Evolutionary conservation across 1,140 invertebrate genomes (phyloP).

Genomic region (Paraescarpia echinospica): DNA sequence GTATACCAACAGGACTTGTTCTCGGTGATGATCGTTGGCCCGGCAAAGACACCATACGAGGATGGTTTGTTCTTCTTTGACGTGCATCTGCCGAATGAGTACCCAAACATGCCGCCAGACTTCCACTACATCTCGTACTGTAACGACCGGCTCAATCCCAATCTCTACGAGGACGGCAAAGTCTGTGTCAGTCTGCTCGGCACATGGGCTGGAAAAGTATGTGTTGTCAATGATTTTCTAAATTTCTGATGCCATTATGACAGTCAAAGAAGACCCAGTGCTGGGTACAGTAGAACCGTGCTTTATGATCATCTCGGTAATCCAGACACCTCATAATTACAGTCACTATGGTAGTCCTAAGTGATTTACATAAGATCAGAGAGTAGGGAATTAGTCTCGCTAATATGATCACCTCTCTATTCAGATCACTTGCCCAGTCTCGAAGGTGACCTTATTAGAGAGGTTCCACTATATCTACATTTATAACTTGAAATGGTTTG

Average conservation of each 20-base stretch:
- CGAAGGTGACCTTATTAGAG: no score
- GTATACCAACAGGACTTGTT: constrained; percentile 70
- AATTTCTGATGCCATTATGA: neutral
- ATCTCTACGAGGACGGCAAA: constrained; percentile 93
- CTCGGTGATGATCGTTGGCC: constrained; percentile 89
- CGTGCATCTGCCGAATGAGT: constrained; percentile 85
- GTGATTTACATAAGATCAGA: no score
- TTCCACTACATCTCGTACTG: constrained; percentile 90
- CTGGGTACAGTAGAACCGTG: no score
- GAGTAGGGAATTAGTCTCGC: no score
- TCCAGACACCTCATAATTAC: no score
- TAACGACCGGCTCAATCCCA: constrained; percentile 88
- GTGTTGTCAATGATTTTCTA: neutral
- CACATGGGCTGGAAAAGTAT: constrained; percentile 82
- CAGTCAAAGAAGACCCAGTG: neutral
- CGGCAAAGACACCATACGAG: constrained; percentile 89
- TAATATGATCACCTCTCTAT: no score
- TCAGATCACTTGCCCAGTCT: no score
- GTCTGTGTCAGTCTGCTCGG: constrained; percentile 90
- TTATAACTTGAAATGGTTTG: neutral
- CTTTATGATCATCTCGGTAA: no score
- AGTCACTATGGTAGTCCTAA: no score
- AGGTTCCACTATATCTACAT: no score
- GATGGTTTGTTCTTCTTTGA: constrained; percentile 94
- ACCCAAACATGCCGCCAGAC: constrained; percentile 81